Evolutionary conservation across 2,797 vertebrate genomes (phyloP).

Genomic region (Lophius americanus): DNA sequence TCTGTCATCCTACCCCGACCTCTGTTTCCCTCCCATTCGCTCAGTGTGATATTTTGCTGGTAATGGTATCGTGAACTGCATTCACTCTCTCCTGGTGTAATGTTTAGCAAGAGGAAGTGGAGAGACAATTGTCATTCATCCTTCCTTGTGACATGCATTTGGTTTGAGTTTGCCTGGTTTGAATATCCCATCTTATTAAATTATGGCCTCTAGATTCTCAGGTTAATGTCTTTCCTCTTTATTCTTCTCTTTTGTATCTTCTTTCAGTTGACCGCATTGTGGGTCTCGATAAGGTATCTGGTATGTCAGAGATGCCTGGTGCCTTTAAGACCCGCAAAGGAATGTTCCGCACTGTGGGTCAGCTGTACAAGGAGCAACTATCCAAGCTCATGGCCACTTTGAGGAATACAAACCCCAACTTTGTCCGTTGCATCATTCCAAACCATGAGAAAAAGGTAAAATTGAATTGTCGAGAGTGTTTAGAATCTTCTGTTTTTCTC

Average conservation of each 20-base stretch:
- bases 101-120: conserved; percentile 43
- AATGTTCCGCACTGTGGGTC: conserved; percentile 98
- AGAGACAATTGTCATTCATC: conserved; percentile 47
- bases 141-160: conserved; percentile 54
- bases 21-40: conserved; percentile 53
- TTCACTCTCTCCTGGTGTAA: conserved; percentile 37
- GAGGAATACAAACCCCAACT: conserved; percentile 98
- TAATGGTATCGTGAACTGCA: conserved; percentile 42
- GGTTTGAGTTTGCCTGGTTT: conserved; percentile 57
- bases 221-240: neutral
- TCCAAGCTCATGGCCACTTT: conserved; percentile 98
- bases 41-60: conserved; percentile 66
- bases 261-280: conserved; percentile 95
- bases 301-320: conserved; percentile 94
- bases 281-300: conserved; percentile 96
- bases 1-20: conserved; percentile 21
- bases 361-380: conserved; percentile 98
- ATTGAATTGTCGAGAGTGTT: neutral
- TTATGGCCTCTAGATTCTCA: neutral
- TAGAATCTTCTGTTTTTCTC: neutral
- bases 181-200: neutral
- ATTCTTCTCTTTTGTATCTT: neutral
- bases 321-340: conserved; percentile 97
- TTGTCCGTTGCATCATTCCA: conserved; percentile 98
- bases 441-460: conserved; percentile 98